Evolutionary conservation across 2,888 invertebrate genomes (phyloP).

Genomic region (Entomobrya multifasciata): DNA sequence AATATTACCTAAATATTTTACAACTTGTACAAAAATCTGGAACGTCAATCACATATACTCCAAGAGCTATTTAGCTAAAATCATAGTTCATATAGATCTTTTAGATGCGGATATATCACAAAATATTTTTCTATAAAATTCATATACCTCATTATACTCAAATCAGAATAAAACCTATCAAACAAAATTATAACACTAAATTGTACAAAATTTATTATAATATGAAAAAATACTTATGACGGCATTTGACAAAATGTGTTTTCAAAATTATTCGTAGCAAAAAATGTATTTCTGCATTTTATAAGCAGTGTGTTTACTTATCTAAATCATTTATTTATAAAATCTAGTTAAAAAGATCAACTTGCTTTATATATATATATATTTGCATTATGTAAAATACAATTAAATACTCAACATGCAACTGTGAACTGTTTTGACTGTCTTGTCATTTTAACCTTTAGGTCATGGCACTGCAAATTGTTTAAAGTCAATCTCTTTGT

Average conservation of each 20-base stretch:
- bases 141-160: neutral
- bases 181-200: constrained; percentile 43
- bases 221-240: constrained; percentile 50
- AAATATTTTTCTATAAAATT: neutral
- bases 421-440: constrained; percentile 40
- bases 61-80: too few species aligned
- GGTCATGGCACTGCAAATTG: constrained; percentile 45
- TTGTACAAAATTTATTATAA: constrained; percentile 62
- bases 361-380: too few species aligned
- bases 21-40: too few species aligned
- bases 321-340: too few species aligned
- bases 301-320: too few species aligned
- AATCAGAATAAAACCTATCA: neutral
- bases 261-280: too few species aligned
- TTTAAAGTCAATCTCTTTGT: constrained; percentile 34
- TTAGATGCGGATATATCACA: neutral
- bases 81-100: too few species aligned
- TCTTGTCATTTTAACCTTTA: constrained; percentile 35
- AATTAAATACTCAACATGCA: constrained; percentile 21
- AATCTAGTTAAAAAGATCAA: constrained; percentile 6
- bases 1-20: too few species aligned
- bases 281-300: neutral
- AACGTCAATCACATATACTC: too few species aligned
- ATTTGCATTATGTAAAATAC: constrained; percentile 29
- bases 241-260: constrained; percentile 28